Evolutionary conservation across 1,140 invertebrate species (phyloP).

Genomic region (Tetramorium simillimum): DNA sequence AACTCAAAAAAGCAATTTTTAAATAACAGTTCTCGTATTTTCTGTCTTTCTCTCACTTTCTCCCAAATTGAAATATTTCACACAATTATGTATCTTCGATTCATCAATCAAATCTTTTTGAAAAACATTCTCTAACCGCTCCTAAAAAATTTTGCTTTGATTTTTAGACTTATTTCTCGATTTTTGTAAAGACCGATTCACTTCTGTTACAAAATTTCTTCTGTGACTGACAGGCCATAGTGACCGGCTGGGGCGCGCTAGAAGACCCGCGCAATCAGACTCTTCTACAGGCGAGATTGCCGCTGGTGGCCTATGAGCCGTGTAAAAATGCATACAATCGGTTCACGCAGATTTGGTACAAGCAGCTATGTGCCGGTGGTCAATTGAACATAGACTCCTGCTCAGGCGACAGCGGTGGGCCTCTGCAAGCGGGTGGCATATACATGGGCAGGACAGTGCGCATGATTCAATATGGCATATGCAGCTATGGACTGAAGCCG

Average conservation of each 20-base stretch:
- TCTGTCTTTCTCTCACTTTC: not conserved
- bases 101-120: no score
- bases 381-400: constrained; percentile 82
- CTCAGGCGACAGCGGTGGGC: constrained; percentile 85
- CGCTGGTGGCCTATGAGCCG: constrained; percentile 80
- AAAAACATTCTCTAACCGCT: no score
- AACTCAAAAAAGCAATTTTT: not conserved
- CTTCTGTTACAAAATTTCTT: not conserved
- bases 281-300: constrained; percentile 85
- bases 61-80: not conserved
- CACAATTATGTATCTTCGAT: no score
- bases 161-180: no score
- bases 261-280: constrained; percentile 79
- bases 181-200: not conserved
- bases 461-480: constrained; percentile 85
- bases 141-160: no score
- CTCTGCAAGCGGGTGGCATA: constrained; percentile 78
- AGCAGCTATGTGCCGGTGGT: constrained; percentile 88
- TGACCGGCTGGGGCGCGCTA: constrained; percentile 90
- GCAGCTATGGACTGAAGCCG: constrained; percentile 85
- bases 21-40: not conserved
- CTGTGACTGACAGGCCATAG: constrained; percentile 72
- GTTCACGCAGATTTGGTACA: constrained; percentile 76
- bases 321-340: constrained; percentile 83
- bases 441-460: constrained; percentile 71